phyloP scores from a whole-genome alignment of 30 jellyfish, hydroid and myxozoan species.

The Mastigias papua region DNA sequence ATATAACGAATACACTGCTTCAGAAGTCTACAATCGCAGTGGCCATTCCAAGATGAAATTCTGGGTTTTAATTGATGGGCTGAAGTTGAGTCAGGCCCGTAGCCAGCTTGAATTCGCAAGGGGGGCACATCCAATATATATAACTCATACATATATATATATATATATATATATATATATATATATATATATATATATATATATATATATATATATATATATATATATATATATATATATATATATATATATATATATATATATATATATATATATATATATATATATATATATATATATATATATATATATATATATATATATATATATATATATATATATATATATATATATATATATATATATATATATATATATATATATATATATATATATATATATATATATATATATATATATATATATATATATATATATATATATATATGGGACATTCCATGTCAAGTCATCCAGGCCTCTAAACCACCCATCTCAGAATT shows the following conservation, averaged over 20 bases:
- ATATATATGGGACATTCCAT: too few species aligned
- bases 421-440: too few species aligned
- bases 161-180: neutral
- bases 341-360: too few species aligned
- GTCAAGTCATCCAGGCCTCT: too few species aligned
- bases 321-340: neutral
- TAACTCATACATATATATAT: neutral
- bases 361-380: neutral
- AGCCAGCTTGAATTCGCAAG: neutral
- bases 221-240: slow-evolving; percentile 11
- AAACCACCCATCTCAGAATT: too few species aligned
- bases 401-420: too few species aligned
- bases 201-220: slow-evolving; percentile 11
- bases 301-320: slow-evolving; percentile 5
- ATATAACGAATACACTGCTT: too few species aligned
- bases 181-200: slow-evolving; percentile 1
- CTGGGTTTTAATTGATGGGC: neutral
- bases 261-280: slow-evolving; percentile 5
- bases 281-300: neutral
- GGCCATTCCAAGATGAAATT: too few species aligned
- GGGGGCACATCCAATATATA: too few species aligned
- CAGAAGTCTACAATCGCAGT: too few species aligned
- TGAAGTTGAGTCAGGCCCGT: neutral
- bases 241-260: slow-evolving; percentile 11
- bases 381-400: too few species aligned